Conservation (phyloP, 1,140 invertebrate species). For the Grapholita molesta region DNA sequence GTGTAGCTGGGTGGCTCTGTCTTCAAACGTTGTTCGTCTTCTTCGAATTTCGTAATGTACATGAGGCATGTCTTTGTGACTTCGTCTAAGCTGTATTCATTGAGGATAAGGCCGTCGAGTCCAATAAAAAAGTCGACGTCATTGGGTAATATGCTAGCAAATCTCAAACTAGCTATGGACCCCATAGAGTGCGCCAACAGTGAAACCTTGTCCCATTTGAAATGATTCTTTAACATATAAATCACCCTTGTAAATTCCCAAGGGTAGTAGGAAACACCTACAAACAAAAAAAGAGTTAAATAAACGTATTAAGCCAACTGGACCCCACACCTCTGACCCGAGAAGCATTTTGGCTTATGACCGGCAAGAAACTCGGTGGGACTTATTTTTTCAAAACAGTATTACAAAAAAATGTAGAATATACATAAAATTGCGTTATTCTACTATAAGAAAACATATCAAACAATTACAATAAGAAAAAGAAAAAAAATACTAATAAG, state of each 20-base stretch:
- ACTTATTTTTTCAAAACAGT: no score
- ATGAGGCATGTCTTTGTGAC: slow-evolving; percentile 48
- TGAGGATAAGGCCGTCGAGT: slow-evolving; percentile 81
- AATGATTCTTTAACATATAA: slow-evolving; percentile 80
- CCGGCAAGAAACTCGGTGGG: no score
- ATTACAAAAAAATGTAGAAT: no score
- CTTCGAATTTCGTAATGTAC: slow-evolving; percentile 66
- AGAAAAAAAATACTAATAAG: no score
- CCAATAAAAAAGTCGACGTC: slow-evolving; percentile 81
- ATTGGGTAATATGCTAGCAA: slow-evolving; percentile 79
- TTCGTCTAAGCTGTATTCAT: slow-evolving; percentile 67
- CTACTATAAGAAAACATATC: no score
- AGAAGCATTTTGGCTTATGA: no score
- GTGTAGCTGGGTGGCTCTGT: slow-evolving; percentile 80
- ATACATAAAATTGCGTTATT: no score
- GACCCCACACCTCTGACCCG: no score
- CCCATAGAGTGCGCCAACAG: slow-evolving; percentile 85
- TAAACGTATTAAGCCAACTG: no score
- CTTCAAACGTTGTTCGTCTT: slow-evolving; percentile 58
- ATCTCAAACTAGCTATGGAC: slow-evolving; percentile 79
- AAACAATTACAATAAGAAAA: no score
- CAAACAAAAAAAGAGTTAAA: slow-evolving; percentile 33
- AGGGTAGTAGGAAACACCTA: slow-evolving; percentile 80
- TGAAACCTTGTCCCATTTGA: slow-evolving; percentile 85
- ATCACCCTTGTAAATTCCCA: slow-evolving; percentile 79